These are phyloP conservation scores for Xenopus tropicalis DNA, from an alignment of 2,113 vertebrate species.

Conservation along the genomic window UCB_Xtro_10.0 CM004443.2:85716501-85717000, in stretches of 20 bases:
- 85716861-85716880: no score
- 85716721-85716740: conserved; percentile 74
- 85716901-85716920: no score
- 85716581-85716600: conserved; percentile 77
- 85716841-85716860: no score
- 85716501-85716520: conserved; percentile 66
- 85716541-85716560: conserved; percentile 80
- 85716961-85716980: no score
- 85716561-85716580: conserved; percentile 72
- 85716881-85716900: no score
- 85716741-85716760: conserved; percentile 91
- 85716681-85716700: conserved; percentile 91
- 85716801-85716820: no score
- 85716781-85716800: no score
- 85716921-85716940: no score
- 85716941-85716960: no score
- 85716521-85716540: conserved; percentile 73
- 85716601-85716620: conserved; percentile 98
- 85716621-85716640: conserved; percentile 95
- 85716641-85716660: conserved; percentile 94
- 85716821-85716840: no score
- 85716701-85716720: conserved; percentile 94
- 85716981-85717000: no score
- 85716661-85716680: conserved; percentile 93
- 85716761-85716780: conserved; percentile 80